Conservation (phyloP, 2,797 vertebrate genomes). For the Caiman crocodilus region DNA sequence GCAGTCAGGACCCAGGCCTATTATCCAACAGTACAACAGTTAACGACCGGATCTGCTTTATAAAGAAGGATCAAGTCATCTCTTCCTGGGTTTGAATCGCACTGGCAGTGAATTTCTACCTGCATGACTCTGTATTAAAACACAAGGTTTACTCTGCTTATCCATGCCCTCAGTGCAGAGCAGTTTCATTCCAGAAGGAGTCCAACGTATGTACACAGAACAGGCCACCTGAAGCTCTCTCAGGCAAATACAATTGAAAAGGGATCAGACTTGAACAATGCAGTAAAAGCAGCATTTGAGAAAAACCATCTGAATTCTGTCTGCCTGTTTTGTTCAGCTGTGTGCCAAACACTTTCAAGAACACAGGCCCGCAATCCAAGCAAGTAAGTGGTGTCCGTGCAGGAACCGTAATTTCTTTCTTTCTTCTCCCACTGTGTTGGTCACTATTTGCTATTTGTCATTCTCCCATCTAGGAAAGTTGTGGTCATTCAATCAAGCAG, state of each 20-base stretch:
- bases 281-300: fast-evolving
- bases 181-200: background rate
- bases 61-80: background rate
- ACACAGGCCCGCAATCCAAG: background rate
- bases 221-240: background rate
- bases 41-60: background rate
- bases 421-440: background rate
- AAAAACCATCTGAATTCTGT: background rate
- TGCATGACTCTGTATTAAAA: fast-evolving
- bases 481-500: background rate
- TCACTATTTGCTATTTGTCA: background rate
- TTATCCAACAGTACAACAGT: background rate
- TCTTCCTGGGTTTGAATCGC: background rate
- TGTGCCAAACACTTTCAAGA: background rate
- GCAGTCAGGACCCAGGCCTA: background rate
- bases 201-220: fast-evolving
- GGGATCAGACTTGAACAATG: no score
- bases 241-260: background rate
- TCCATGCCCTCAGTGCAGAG: background rate
- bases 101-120: fast-evolving
- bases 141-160: background rate
- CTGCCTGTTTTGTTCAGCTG: background rate
- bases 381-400: background rate
- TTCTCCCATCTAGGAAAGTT: background rate
- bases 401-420: background rate